Percentiles rank a stretch among this genome's conserved stretches.
Conservation (phyloP, 2,888 invertebrate species). For the Margaritifera margaritifera region DNA sequence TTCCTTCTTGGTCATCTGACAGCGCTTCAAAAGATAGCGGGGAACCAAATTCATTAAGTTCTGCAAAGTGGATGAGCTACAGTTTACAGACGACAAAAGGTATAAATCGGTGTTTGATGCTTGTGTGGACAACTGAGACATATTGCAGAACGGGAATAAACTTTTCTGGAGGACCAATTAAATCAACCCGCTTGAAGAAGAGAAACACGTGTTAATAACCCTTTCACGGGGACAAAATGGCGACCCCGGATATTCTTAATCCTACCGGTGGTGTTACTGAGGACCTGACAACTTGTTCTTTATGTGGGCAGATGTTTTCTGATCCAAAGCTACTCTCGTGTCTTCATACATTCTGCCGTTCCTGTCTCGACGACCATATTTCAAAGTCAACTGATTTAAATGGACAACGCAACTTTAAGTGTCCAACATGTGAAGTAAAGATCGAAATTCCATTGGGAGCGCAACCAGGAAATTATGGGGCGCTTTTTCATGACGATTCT, state of each 20-base stretch:
- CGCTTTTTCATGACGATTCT: conserved; percentile 44
- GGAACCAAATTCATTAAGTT: no score
- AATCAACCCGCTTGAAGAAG: no score
- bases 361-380: conserved; percentile 46
- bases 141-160: no score
- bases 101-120: no score
- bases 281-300: conserved; percentile 37
- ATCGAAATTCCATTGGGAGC: conserved; percentile 41
- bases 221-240: conserved; percentile 24
- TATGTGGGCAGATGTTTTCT: conserved; percentile 42
- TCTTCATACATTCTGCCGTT: conserved; percentile 49
- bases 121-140: no score
- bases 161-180: no score
- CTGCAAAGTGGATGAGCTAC: no score
- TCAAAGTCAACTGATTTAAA: conserved; percentile 19
- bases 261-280: conserved; percentile 30
- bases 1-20: no score
- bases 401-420: conserved; percentile 35
- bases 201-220: no score
- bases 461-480: conserved; percentile 36
- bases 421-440: conserved; percentile 51
- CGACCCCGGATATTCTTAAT: conserved; percentile 38
- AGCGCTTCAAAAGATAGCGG: no score
- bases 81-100: no score
- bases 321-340: conserved; percentile 44